Evolutionary conservation across 2,113 vertebrate genomes (phyloP).

Genomic region (Ophthalmotilapia sp.): DNA sequence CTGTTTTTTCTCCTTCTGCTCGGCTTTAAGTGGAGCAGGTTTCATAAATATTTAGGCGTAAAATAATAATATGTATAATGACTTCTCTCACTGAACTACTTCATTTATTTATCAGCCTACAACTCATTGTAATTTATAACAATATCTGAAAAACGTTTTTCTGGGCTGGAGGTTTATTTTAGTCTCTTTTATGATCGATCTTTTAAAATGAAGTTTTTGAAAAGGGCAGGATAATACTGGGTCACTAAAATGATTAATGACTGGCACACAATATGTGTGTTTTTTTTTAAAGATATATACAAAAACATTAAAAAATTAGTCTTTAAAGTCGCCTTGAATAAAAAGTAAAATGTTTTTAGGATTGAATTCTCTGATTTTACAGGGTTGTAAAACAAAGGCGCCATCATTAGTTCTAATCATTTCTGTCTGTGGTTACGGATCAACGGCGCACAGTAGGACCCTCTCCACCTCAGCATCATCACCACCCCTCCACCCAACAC

Average conservation of each 20-base stretch:
- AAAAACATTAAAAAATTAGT: no score
- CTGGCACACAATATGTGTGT: neutral
- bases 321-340: rapidly evolving
- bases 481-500: neutral
- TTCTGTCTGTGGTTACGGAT: neutral
- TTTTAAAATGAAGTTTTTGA: neutral
- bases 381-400: neutral
- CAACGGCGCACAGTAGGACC: neutral
- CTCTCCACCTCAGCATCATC: neutral
- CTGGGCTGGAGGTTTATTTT: neutral
- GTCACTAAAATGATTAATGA: neutral
- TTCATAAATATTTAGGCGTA: neutral
- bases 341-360: neutral
- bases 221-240: neutral
- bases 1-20: slow-evolving; percentile 10
- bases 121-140: neutral
- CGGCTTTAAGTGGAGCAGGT: neutral
- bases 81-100: neutral
- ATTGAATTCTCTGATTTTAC: neutral
- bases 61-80: neutral
- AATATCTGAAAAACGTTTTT: neutral
- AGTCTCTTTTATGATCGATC: neutral
- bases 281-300: neutral
- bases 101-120: neutral
- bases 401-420: neutral